Evolutionary conservation across 1,140 invertebrate genomes (phyloP), one percentile per base, ranked within the genome.

Genomic region (Dinothrombium tinctorium): DNA sequence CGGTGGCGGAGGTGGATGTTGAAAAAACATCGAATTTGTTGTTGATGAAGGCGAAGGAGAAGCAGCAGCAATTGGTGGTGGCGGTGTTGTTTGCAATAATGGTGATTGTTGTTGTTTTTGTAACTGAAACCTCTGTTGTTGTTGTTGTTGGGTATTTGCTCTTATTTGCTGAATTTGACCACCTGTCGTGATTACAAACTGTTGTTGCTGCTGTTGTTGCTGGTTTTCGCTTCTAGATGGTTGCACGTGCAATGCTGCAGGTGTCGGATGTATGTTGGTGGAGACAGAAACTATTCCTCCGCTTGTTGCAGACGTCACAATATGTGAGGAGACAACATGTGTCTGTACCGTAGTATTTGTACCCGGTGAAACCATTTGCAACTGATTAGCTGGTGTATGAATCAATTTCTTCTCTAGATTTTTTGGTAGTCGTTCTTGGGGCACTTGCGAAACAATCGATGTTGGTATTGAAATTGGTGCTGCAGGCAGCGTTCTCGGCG

Each of bases 361-460:
- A 21, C 33, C 23, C 8, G 33, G 20, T 36, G 23, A 22, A 15
- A 19, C 33, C 20, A 36, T 36, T 22, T 22, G 20, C 15, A 15
- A n/a, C 36, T 28, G 22, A 12, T 28, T 39, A 11, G 26, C 15
- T 28, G 31, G 43, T 2, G 47, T 50, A 15, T 48, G 49, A 22
- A 51, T 40, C n/a, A 51, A 29, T 28, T 53, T 53, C 33, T 53
- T 49, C 17, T 53, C 52, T n/a, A 53, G 40, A 43, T 53, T 49
- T 24, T 45, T 49, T 37, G 52, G 52, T 31, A 53, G 36, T 38
- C 52, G 42, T 24, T 49, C 49, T 31, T 53, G 51, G 37, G 52
- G 52, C 36, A 53, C 41, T 39, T 50, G 48, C 12, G 49, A 47
- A 3, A 52, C 46, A 33, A 53, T 50, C 5, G 50, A 46, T 25